Conservation (phyloP, 2,797 vertebrate genomes). For the Hylomyscus alleni region DNA sequence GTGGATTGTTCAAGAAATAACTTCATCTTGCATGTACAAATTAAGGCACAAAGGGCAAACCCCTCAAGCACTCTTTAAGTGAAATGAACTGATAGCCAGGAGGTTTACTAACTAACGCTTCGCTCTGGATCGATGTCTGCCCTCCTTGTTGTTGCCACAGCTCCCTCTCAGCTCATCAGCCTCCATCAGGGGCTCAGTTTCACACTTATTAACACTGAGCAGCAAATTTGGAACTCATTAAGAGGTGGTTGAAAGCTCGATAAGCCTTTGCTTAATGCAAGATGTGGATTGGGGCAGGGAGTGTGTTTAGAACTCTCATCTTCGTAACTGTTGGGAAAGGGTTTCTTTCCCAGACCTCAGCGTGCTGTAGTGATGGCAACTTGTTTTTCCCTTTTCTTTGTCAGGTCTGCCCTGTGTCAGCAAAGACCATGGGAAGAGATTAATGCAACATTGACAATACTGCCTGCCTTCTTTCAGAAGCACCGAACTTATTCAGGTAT, state of each 20-base stretch:
- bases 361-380: not conserved
- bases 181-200: not conserved
- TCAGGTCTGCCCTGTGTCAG: not conserved
- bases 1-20: constrained; percentile 47
- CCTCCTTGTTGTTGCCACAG: not conserved
- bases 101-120: not conserved
- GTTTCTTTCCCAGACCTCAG: constrained; percentile 19
- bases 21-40: constrained; percentile 22
- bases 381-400: not conserved
- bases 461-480: not conserved
- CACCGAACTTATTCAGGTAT: not conserved
- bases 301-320: not conserved
- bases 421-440: not conserved
- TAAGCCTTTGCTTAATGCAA: not conserved
- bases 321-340: not conserved
- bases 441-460: not conserved
- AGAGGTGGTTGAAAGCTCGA: not conserved
- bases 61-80: not conserved
- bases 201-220: not conserved
- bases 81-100: not conserved
- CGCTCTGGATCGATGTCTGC: not conserved
- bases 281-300: not conserved
- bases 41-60: constrained; percentile 14
- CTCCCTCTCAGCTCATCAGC: not conserved
- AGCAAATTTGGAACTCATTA: constrained; percentile 44